Conservation (phyloP, 2,797 vertebrate species). For the Poecile montanus region DNA sequence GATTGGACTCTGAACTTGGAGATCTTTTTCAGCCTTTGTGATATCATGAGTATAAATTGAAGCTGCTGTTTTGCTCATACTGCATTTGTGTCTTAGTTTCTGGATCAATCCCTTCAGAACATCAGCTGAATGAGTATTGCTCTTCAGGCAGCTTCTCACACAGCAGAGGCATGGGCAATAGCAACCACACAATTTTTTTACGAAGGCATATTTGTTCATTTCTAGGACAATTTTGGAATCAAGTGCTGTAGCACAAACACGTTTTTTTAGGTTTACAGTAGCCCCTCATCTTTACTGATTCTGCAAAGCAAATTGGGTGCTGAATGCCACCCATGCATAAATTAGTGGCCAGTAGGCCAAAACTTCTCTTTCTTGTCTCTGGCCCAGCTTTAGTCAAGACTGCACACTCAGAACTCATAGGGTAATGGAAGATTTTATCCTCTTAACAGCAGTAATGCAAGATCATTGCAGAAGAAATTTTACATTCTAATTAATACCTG, state of each 20-base stretch:
- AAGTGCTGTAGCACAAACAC: background rate
- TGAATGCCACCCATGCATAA: background rate
- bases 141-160: background rate
- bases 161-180: background rate
- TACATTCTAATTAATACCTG: background rate
- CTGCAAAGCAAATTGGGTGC: background rate
- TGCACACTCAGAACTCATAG: background rate
- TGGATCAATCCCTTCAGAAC: background rate
- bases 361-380: background rate
- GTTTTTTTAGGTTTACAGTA: background rate
- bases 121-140: background rate
- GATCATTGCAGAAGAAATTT: background rate
- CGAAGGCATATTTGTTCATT: background rate
- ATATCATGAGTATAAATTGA: background rate
- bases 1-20: background rate
- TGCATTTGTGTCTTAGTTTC: background rate
- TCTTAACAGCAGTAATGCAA: background rate
- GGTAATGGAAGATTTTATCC: background rate
- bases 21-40: background rate
- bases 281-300: background rate
- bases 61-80: background rate
- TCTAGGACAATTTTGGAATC: background rate
- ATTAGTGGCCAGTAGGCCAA: background rate
- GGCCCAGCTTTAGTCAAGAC: background rate
- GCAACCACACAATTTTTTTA: background rate